Base-by-base conservation (phyloP, 23 tunicate genomes). In the Diplosoma virens region DNA sequence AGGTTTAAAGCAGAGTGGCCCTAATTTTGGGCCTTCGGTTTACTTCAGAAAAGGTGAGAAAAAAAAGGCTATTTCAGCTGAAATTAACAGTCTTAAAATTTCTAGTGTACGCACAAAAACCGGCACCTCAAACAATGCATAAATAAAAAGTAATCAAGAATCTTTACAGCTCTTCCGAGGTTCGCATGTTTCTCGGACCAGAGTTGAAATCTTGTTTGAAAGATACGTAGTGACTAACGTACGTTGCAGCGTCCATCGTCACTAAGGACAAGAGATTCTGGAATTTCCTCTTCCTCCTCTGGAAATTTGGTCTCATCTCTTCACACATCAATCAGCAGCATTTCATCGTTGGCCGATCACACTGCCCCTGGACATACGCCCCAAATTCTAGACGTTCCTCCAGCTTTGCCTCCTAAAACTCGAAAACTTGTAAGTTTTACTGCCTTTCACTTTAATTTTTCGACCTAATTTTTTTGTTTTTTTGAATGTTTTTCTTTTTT, bases 351-450 rank as follows among this genome's bases (percentile, higher is more conserved):
- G 18, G 63, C 66, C 22, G 83, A 78, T 22, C 83, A 78, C 24
- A 61, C 28, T n/a, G 9, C 3, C 2, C 69, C 30, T 4, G 25
- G 25, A 16, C 4, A 22, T 6, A 6, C 63, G 6, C 25, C 61
- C 23, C 61, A 55, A n/a, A n/a, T n/a, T n/a, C 69, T 47, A 1
- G 81, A 80, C 21, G 78, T 77, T 11, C 96, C 96, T 4, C 96
- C 96, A 18, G 77, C 81, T 4, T 71, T 89, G 1, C 96, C 96
- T 9, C 96, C 96, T 18, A 68, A 68, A 36, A 68, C 54, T 68
- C 21, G 54, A n/a, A 68, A 68, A 68, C 52, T 53, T 3, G 75
- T 68, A 23, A 34, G 75, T 68, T 33, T n/a, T n/a, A n/a, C n/a
- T n/a, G n/a, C n/a, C n/a, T n/a, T n/a, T n/a, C n/a, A n/a, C n/a